phyloP scores from a whole-genome alignment of 1,140 invertebrate species.

The Drosophila persimilis region DNA sequence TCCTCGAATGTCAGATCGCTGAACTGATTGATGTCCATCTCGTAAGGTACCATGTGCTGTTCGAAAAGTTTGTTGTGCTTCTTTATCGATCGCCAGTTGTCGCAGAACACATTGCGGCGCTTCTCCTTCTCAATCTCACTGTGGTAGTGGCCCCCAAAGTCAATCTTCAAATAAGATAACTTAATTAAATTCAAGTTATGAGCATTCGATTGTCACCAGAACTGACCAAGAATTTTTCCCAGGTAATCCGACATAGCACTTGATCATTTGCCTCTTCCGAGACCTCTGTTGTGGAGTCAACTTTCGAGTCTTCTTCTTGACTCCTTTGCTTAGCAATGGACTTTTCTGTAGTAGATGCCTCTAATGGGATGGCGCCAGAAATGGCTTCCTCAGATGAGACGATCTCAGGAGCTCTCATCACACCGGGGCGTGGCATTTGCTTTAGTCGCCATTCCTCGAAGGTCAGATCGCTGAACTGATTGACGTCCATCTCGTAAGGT shows the following conservation, averaged over 20 bases:
- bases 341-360: no score
- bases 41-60: conserved; percentile 15
- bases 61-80: conserved; percentile 40
- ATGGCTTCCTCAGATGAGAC: no score
- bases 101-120: conserved; percentile 37
- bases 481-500: conserved; percentile 37
- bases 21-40: conserved; percentile 54
- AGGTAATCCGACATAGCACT: conserved; percentile 1
- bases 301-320: no score
- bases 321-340: neutral
- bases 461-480: conserved; percentile 48
- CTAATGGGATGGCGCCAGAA: no score
- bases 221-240: conserved; percentile 29
- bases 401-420: no score
- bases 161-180: neutral
- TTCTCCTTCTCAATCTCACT: conserved; percentile 11
- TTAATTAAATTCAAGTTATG: neutral
- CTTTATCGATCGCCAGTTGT: conserved; percentile 35
- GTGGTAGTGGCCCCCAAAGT: conserved; percentile 1
- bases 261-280: no score
- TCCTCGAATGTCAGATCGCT: conserved; percentile 44
- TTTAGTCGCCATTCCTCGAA: conserved; percentile 36
- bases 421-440: neutral
- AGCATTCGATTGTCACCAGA: neutral
- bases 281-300: neutral